Conservation (phyloP, 2,113 vertebrate genomes). For the Narcine bancroftii region DNA sequence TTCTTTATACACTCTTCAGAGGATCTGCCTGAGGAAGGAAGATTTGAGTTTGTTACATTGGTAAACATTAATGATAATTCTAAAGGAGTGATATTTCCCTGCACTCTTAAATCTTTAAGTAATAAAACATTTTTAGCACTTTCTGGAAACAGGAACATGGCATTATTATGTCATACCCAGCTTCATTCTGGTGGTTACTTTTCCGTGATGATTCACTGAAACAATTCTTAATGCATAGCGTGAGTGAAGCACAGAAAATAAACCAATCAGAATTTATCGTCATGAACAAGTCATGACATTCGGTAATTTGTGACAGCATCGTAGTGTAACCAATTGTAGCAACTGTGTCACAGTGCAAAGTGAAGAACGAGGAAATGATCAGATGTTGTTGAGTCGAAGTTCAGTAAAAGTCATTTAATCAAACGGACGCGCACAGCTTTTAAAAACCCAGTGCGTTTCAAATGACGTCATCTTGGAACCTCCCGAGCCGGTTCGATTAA, state of each 20-base stretch:
- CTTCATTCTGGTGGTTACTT: not conserved
- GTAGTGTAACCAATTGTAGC: no score
- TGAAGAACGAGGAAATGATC: no score
- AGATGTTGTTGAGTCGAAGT: no score
- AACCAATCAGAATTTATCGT: no score
- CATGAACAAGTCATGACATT: no score
- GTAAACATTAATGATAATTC: not conserved
- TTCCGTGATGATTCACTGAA: not conserved
- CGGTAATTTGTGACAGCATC: no score
- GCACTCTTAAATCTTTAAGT: not conserved
- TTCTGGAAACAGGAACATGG: not conserved
- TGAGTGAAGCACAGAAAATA: not conserved
- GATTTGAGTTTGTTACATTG: not conserved
- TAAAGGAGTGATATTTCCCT: not conserved
- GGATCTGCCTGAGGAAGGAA: not conserved
- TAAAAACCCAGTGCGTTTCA: no score
- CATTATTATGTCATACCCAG: not conserved
- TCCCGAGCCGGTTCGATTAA: no score
- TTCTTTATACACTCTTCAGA: not conserved
- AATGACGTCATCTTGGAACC: no score
- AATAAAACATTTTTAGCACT: not conserved
- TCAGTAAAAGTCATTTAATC: no score
- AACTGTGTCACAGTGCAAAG: no score
- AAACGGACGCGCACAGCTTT: no score
- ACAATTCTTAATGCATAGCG: not conserved